Evolutionary conservation across 2,888 invertebrate species (phyloP), one percentile per base, ranked within the genome.

Genomic region (Lepidonotus clava): DNA sequence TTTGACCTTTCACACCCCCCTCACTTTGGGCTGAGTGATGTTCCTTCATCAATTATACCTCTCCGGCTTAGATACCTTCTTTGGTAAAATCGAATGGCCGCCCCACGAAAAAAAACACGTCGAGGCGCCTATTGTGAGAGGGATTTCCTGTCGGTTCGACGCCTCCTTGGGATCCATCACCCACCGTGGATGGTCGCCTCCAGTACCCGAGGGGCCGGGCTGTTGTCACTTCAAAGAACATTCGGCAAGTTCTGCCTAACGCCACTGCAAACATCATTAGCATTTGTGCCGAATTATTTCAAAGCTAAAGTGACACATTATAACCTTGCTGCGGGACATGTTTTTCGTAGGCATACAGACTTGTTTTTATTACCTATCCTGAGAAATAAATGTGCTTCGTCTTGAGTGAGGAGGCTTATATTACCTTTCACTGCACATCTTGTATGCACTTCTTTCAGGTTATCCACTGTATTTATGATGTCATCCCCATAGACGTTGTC

Each of bases 221-320:
- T 28, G n/a, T 24, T 61, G 61, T 61, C 61, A 61, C 61, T 61
- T 61, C 61, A 61, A 61, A 61, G 61, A 61, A 11, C 24, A 1
- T 5, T 18, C 28, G 28, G 61, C 28, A 24, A 61, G 28, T 61
- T 61, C 28, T 1, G 28, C 24, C 21, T 14, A 61, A 61, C 28
- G 14, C 61, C 61, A 61, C n/a, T 24, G 61, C 61, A 61, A 61
- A 61, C 24, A 61, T 61, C 61, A 61, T 61, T 61, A 61, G 24
- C 28, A 61, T 61, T 61, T 61, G 4, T 61, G 61, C n/a, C 28
- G 61, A 61, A 61, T 61, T 61, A 61, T 32, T 28, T 61, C 61
- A 61, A 61, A 61, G 28, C 61, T 56, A 24, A 61, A 61, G 61
- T 61, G 61, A 61, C 61, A 28, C 24, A 11, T 61, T 24, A 61